Evolutionary conservation across 2,113 vertebrate genomes (phyloP), one percentile per base, ranked within the genome.

Genomic region (Plotosus lineatus): DNA sequence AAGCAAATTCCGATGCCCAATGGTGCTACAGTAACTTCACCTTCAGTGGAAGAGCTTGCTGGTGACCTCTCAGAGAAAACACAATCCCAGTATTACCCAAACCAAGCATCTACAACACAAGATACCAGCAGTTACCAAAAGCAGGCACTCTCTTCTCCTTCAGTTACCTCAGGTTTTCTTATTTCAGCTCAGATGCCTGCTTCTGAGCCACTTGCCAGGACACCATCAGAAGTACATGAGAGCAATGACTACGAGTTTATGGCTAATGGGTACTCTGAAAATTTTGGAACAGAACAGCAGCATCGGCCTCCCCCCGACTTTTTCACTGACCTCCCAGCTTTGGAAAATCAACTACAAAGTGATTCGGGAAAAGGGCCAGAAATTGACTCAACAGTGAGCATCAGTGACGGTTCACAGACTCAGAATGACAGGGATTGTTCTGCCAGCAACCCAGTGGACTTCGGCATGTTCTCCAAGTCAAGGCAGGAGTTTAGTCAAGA

Each of bases 121-220:
- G 90, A 94, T 90, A 90, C 90, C 90, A 93, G 91, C 79, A 91
- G 94, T 86, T 88, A 92, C 84, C 90, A 94, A 73, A 85, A 86
- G 82, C 92, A 95, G 90, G 87, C 89, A 89, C 90, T 90, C n/a
- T 91, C 92, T 88, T 91, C 93, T 85, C 90, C 83, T n/a, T 82
- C 92, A 91, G 92, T 95, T 94, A 96, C 92, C 96, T 98, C 97
- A 98, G 96, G 96, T 89, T 94, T 95, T 89, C 91, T 92, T 86
- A 89, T 83, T 91, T 94, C 93, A 85, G 88, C 89, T 87, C 94
- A 94, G 88, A 94, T 93, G 91, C 92, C 94, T 79, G 89, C 91
- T 88, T 94, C 93, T 80, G 93, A 95, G 92, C 94, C 93, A 90
- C 91, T 94, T 89, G 90, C 92, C 88, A 88, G 87, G 86, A 87